These are phyloP conservation scores for Syngnathus scovelli DNA, from an alignment of 2,113 vertebrate species.

Conservation along the genomic window DNA sequence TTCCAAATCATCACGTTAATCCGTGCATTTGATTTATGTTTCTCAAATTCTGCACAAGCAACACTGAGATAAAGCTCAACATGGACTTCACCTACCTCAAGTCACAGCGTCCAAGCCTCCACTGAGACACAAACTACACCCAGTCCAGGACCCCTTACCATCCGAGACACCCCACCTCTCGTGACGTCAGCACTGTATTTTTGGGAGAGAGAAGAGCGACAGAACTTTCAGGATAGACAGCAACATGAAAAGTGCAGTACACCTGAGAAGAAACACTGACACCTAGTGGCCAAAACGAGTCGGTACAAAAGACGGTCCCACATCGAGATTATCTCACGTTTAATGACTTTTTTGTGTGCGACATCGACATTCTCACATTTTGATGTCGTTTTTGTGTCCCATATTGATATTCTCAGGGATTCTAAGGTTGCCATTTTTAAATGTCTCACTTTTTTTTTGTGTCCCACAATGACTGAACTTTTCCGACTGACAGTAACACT, in stretches of 20 bases:
- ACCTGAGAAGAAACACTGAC: not conserved
- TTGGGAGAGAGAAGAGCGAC: conserved; percentile 4
- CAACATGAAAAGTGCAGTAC: not conserved
- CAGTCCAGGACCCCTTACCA: not conserved
- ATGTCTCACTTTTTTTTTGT: too few species aligned
- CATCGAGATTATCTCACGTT: too few species aligned
- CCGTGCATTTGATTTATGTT: too few species aligned
- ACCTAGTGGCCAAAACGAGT: not conserved
- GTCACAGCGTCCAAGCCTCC: conserved; percentile 3
- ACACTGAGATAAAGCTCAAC: not conserved
- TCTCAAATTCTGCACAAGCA: not conserved
- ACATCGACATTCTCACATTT: not conserved
- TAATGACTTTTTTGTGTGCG: too few species aligned
- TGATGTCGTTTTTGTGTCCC: too few species aligned
- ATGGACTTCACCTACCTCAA: not conserved
- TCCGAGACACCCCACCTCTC: not conserved
- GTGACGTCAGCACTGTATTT: conserved; percentile 65
- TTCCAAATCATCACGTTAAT: too few species aligned
- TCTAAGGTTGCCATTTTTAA: too few species aligned
- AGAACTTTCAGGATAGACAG: not conserved
- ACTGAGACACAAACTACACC: conserved; percentile 1
- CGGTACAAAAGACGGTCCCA: not conserved
- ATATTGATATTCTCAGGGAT: too few species aligned
- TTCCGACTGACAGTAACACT: too few species aligned
- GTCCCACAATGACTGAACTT: too few species aligned